Evolutionary conservation across 2,113 vertebrate genomes (phyloP).

Genomic region (Onychostoma macrolepis): DNA sequence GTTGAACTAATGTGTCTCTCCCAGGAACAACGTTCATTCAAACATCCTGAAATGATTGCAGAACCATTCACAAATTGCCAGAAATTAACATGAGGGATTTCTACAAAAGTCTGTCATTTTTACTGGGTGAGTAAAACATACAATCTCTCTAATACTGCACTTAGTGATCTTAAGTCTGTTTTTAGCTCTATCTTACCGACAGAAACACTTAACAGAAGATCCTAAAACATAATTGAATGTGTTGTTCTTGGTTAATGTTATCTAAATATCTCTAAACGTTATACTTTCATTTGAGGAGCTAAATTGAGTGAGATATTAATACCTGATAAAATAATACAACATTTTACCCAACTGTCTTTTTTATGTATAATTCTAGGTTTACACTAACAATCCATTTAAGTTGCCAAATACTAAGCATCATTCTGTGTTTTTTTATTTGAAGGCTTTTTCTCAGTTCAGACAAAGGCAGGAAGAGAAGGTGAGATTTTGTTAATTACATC

Average conservation of each 20-base stretch:
- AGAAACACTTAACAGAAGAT: no score
- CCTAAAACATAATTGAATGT: no score
- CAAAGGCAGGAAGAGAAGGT: not conserved
- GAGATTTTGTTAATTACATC: not conserved
- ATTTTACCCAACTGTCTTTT: not conserved
- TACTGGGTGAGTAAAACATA: not conserved
- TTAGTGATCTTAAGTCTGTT: no score
- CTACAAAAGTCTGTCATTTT: not conserved
- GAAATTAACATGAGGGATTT: not conserved
- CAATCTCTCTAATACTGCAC: not conserved
- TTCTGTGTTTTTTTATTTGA: not conserved
- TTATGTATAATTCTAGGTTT: not conserved
- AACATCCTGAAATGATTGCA: not conserved
- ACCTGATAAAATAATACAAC: no score
- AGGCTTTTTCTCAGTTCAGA: no score
- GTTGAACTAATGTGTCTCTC: not conserved
- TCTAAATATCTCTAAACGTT: no score
- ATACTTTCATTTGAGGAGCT: no score
- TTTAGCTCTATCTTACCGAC: no score
- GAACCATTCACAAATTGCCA: not conserved
- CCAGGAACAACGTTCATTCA: not conserved
- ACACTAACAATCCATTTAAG: not conserved
- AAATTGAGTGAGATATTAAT: not conserved
- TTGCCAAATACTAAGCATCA: not conserved
- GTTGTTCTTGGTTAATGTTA: no score